Evolutionary conservation across 2,797 vertebrate genomes (phyloP).

Genomic region (Tokudaia muenninki): DNA sequence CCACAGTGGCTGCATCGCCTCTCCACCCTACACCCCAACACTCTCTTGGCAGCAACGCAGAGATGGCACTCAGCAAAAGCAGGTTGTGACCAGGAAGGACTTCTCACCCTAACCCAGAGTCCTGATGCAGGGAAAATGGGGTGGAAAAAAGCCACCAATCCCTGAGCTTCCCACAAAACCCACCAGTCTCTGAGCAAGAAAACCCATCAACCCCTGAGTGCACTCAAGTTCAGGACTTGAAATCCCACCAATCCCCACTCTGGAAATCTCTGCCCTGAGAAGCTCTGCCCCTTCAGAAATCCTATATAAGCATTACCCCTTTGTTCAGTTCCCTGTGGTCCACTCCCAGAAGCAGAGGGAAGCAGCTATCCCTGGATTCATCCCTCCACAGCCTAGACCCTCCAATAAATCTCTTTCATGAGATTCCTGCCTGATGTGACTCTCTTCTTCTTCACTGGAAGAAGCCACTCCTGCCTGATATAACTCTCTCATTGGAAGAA

Average conservation of each 20-base stretch:
- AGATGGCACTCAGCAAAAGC: background rate
- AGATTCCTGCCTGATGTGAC: background rate
- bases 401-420: background rate
- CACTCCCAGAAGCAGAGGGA: background rate
- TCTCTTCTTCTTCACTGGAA: no score
- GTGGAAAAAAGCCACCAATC: background rate
- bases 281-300: background rate
- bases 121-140: background rate
- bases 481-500: background rate
- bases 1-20: background rate
- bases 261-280: background rate
- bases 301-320: background rate
- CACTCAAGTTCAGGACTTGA: background rate
- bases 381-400: background rate
- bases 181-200: no score
- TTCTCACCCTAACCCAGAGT: background rate
- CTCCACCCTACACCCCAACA: no score
- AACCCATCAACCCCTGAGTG: background rate
- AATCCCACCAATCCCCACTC: background rate
- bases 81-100: background rate
- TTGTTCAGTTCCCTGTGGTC: background rate
- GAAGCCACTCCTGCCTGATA: no score
- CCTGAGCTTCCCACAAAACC: no score
- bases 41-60: background rate
- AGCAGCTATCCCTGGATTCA: background rate